Evolutionary conservation across 1,140 invertebrate species (phyloP).

Genomic region (Hylaeus volcanicus): DNA sequence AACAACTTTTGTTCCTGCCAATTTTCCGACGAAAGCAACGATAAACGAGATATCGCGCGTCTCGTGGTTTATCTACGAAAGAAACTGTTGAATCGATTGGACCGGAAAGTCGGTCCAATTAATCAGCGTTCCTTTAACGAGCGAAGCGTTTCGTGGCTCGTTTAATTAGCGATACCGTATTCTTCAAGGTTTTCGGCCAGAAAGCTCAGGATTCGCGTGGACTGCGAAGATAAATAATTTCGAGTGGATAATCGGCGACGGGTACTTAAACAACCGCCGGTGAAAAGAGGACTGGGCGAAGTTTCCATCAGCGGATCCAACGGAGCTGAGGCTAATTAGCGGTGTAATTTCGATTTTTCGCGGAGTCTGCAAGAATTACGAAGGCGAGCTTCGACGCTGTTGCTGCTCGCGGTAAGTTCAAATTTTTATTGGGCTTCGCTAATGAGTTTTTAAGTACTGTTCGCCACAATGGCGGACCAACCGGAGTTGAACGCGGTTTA

Average conservation of each 20-base stretch:
- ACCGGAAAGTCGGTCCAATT: no score
- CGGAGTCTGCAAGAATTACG: constrained; percentile 7
- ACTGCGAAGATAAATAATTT: neutral
- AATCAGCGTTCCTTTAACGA: no score
- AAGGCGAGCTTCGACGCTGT: neutral
- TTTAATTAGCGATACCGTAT: no score
- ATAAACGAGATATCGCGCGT: no score
- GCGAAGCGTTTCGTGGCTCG: no score
- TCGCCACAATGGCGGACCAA: constrained; percentile 9
- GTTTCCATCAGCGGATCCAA: neutral
- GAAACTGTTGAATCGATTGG: no score
- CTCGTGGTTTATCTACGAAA: no score
- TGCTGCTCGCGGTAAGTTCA: constrained; percentile 36
- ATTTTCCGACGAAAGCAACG: no score
- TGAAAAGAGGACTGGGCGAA: neutral
- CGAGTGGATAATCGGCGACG: neutral
- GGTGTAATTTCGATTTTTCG: constrained; percentile 38
- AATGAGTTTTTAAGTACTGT: constrained; percentile 44
- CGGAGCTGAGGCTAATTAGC: constrained; percentile 16
- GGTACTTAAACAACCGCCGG: neutral
- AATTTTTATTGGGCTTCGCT: constrained; percentile 43
- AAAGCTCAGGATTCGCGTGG: no score
- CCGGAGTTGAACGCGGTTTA: constrained; percentile 6
- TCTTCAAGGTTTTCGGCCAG: no score
- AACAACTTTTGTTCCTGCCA: no score